Base-by-base conservation (phyloP, 2,113 vertebrate genomes). In the Perca fluviatilis region DNA sequence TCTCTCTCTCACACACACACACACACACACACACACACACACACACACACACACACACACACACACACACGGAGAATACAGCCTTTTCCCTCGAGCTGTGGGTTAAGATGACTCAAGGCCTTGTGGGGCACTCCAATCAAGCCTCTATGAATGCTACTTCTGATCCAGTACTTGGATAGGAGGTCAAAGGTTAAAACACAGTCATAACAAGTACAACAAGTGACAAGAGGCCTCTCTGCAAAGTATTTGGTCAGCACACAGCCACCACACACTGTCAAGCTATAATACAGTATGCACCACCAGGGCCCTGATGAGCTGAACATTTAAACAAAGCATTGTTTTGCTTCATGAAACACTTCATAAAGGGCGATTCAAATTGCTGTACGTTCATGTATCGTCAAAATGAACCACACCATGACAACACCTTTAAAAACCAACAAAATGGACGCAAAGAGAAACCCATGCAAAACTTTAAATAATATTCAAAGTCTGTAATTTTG, bases 91-190 rank as follows among this genome's bases (percentile, higher is more conserved):
- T 63, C 76, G 70, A 91, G 85, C 77, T 92, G 79, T 85, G 85
- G 88, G 73, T 88, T 91, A 92, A 88, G 82, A 88, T 92, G 86
- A 93, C 86, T 89, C 87, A 91, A 90, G 86, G 77, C 86, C 88
- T 90, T 16, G 14, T 88, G 80, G 84, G 86, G 79, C 71, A 78
- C 82, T 89, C 81, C 79, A 87, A 80, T 90, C 89, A 87, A 86
- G 85, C 85, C 68, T 75, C 79, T 61, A 81, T 81, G 80, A 93
- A 89, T 81, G 84, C 88, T 81, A 83, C 89, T 86, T 89, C 77
- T 84, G 86, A 92, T 91, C 89, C 88, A 82, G 78, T 79, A 83
- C 85, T 91, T 86, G 83, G 81, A 87, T 85, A 70, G 67, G 86
- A 90, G 88, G 84, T 89, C 89, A 90, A 78, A 89, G 86, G 88